Base-by-base conservation (phyloP, 2,797 vertebrate genomes). In the Acridotheres tristis region DNA sequence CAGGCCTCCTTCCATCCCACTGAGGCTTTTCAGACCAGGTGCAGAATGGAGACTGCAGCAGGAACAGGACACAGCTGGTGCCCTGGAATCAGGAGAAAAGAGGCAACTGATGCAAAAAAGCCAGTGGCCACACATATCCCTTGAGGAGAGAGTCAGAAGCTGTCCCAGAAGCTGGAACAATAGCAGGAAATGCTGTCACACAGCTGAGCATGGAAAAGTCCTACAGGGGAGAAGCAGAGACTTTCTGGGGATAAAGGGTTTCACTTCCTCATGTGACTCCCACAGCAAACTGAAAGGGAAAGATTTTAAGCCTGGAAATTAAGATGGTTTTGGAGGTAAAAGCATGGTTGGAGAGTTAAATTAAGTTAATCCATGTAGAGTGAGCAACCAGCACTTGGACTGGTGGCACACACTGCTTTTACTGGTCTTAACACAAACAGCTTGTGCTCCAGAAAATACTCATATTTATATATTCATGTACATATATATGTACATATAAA, bases 91-190 rank as follows among this genome's bases (percentile, higher is more conserved):
- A 34, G 36, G 25, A 78, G 69, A 54, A 71, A 50, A 61, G 75
- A 54, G 22, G 27, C 36, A 61, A 59, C 53, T 53, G 77, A 76
- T 87, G 48, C 36, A 69, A 59, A 69, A 59, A 91, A 94, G 19
- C 32, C 90, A 73, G 12, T 1, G 7, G 43, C 54, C 8, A 6
- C 6, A 2, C 0, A 0, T 32, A 58, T 42, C 55, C 29, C 36
- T 36, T 7, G 47, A 0, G 0, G 53, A 68, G 47, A 29, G 50
- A 88, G 51, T 45, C 79, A 73, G 83, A 45, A 69, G 38, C 75
- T 89, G 78, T 32, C 45, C 36, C 63, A 47, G 45, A 22, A 47
- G 51, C 5, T 11, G 1, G 4, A 93, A 93, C 85, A 95, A 92
- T 11, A 32, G 59, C 61, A 93, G 88, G 85, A 95, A 95, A 57